phyloP scores from a whole-genome alignment of 2,113 vertebrate genomes.

The Callaeas wilsoni region DNA sequence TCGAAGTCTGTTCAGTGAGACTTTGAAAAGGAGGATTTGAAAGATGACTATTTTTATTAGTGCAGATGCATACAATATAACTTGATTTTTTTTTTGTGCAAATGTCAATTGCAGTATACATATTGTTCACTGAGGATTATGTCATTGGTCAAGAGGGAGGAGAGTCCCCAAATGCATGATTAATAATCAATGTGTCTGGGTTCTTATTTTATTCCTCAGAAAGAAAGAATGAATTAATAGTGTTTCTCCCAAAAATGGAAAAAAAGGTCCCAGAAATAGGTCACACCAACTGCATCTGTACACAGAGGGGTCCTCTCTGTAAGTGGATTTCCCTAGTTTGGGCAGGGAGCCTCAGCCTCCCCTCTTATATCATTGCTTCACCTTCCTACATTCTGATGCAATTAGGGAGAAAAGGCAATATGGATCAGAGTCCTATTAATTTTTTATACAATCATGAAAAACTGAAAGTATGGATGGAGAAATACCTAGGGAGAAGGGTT shows the following conservation, averaged over 20 bases:
- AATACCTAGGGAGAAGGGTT: background rate
- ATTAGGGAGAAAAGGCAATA: conserved; percentile 31
- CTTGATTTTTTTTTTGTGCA: conserved; percentile 63
- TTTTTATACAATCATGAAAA: conserved; percentile 7
- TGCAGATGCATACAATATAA: conserved; percentile 68
- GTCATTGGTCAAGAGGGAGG: conserved; percentile 69
- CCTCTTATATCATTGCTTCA: background rate
- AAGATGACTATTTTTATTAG: conserved; percentile 78
- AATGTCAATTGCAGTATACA: conserved; percentile 74
- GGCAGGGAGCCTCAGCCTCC: background rate
- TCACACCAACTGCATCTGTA: background rate
- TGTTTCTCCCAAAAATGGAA: conserved; percentile 63
- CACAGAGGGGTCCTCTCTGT: background rate
- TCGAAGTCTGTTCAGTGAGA: conserved; percentile 63
- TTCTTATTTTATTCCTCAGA: conserved; percentile 66
- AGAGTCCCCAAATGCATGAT: conserved; percentile 70
- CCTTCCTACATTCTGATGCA: conserved; percentile 4
- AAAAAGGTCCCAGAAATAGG: conserved; percentile 52
- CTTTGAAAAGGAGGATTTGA: conserved; percentile 68
- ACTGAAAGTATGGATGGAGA: background rate
- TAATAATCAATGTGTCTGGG: conserved; percentile 78
- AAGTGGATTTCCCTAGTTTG: conserved; percentile 20
- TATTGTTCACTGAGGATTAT: conserved; percentile 66
- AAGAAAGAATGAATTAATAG: conserved; percentile 65
- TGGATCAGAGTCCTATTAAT: background rate